Percentiles rank a stretch among this genome's conserved stretches.
Conservation (phyloP, 35 echinoderm and acorn worm species). For the Eucidaris tribuloides region DNA sequence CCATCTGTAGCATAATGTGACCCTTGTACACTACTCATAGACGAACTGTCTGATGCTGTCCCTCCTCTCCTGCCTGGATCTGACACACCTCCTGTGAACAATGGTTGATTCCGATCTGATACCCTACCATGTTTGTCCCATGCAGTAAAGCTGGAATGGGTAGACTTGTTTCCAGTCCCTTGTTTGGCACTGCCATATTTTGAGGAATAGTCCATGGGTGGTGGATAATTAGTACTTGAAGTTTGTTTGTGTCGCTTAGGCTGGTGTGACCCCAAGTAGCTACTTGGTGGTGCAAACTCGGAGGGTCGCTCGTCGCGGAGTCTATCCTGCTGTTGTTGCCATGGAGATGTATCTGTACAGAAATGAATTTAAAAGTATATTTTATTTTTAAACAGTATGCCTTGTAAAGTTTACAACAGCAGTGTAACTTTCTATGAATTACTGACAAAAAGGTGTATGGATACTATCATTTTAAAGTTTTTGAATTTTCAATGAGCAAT, state of each 20-base stretch:
- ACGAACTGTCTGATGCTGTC: background rate
- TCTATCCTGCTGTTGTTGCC: slow-evolving; percentile 49
- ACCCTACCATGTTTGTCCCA: background rate
- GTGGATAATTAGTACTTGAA: background rate
- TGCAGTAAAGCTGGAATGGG: background rate
- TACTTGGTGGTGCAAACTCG: slow-evolving; percentile 77
- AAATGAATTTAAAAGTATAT: too few species aligned
- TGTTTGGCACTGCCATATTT: background rate
- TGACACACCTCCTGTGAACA: background rate
- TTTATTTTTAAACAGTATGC: too few species aligned
- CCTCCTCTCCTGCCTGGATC: background rate
- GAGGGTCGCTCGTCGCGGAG: slow-evolving; percentile 51
- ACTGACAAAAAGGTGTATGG: too few species aligned
- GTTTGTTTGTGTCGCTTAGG: background rate
- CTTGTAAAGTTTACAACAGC: too few species aligned
- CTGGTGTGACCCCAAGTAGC: background rate
- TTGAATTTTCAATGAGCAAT: too few species aligned
- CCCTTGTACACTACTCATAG: background rate
- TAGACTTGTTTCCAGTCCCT: slow-evolving; percentile 5
- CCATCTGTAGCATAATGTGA: background rate
- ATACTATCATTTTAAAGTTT: too few species aligned
- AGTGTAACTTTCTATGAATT: too few species aligned
- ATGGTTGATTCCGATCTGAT: background rate
- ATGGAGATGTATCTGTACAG: too few species aligned
- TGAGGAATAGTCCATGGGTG: slow-evolving; percentile 4